Base-by-base conservation (phyloP, 2,797 vertebrate genomes). In the Megalops cyprinoides region DNA sequence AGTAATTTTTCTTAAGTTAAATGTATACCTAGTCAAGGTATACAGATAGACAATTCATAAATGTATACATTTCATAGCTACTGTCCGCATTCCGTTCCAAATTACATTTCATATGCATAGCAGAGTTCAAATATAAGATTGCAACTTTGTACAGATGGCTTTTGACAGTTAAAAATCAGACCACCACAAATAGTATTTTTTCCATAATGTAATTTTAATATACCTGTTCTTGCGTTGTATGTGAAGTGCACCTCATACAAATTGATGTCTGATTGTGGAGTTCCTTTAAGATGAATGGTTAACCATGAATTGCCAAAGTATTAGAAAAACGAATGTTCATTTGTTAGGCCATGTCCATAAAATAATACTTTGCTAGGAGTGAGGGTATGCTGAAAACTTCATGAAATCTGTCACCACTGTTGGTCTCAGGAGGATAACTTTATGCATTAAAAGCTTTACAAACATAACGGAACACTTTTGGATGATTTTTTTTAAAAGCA, bases 161-260 rank as follows among this genome's bases (percentile, higher is more conserved):
- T 71, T 44, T 71, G n/a, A 71, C 37, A 44, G 8, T 18, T 42
- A 42, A 10, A 42, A 39, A 44, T n/a, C n/a, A 71, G 8, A 4
- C 39, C 62, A 67, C 20, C 12, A 67, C 62, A 67, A 67, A n/a
- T 44, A 71, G n/a, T n/a, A 71, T 71, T 37, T 39, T 71, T 71
- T 39, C 20, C 67, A 71, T 71, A 71, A 39, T 23, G 44, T 42
- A 71, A 71, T 71, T 71, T 71, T 71, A 71, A 71, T 71, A 42
- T 34, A 20, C 65, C 65, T 23, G 39, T 23, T 69, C 34, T 42
- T 39, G 34, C 65, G 44, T 42, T 44, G 67, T 20, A 18, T 23
- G 37, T 44, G 67, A 44, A 71, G 25, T 39, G 42, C 67, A 71
- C 67, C 44, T 60, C 28, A 15, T 71, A 44, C 67, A 71, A 71